Evolutionary conservation across 2,113 vertebrate species (phyloP).

Genomic region (Cheirogaleus medius): DNA sequence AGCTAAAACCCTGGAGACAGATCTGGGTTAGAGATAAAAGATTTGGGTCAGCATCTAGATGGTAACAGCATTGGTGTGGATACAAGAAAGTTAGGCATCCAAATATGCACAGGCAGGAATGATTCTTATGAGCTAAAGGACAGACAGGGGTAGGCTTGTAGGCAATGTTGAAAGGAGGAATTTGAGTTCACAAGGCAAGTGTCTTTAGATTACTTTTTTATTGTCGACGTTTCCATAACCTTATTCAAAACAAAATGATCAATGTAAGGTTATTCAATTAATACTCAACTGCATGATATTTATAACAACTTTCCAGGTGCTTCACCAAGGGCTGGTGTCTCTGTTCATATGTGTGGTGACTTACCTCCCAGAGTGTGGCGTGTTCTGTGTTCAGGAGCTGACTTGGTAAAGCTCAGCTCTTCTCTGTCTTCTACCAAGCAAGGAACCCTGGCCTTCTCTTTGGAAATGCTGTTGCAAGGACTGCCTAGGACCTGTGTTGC

Average conservation of each 20-base stretch:
- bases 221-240: slow-evolving; percentile 12
- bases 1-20: background rate
- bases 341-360: background rate
- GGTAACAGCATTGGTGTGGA: background rate
- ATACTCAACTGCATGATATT: background rate
- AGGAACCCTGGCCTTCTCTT: background rate
- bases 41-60: slow-evolving; percentile 16
- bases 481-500: background rate
- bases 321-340: background rate
- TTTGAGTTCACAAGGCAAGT: background rate
- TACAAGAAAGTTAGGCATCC: background rate
- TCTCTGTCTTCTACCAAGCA: background rate
- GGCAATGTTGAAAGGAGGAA: background rate
- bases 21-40: slow-evolving; percentile 53
- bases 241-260: slow-evolving; percentile 20
- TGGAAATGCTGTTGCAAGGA: background rate
- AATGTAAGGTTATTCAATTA: background rate
- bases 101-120: background rate
- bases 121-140: background rate
- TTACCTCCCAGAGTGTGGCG: background rate
- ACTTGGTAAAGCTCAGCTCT: background rate
- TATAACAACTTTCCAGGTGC: background rate
- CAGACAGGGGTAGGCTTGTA: background rate
- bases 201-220: background rate
- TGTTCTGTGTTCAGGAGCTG: background rate